A percentile compares a stretch with the other conserved stretches of the same genome.
phyloP scores from a whole-genome alignment of 1,140 invertebrate genomes.

The Whitmania pigra region DNA sequence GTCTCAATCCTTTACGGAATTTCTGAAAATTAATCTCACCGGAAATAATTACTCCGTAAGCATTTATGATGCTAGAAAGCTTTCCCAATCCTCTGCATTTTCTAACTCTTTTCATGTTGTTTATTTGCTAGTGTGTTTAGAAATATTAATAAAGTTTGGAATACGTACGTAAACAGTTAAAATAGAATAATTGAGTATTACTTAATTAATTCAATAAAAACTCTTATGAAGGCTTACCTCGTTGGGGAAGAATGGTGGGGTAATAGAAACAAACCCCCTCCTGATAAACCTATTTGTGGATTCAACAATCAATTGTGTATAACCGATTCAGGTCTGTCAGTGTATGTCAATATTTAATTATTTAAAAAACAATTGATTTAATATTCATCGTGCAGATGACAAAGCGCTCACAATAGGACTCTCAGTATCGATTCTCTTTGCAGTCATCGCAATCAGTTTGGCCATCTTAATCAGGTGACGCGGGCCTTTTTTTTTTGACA shows the following conservation, averaged over 20 bases:
- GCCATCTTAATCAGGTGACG: too few species aligned
- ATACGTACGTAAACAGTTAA: too few species aligned
- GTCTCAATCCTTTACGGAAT: neutral
- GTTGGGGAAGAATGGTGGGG: conserved; percentile 24
- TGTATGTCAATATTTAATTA: neutral
- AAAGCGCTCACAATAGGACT: neutral
- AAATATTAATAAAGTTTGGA: too few species aligned
- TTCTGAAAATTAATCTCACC: neutral
- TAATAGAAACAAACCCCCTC: conserved; percentile 26
- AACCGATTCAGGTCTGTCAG: conserved; percentile 15
- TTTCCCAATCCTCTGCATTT: too few species aligned
- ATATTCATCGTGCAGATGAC: neutral
- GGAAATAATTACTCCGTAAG: too few species aligned
- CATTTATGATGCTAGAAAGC: too few species aligned
- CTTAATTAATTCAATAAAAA: neutral
- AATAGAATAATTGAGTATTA: neutral
- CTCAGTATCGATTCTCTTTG: neutral
- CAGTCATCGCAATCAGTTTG: too few species aligned
- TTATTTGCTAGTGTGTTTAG: too few species aligned
- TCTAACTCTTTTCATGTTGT: too few species aligned
- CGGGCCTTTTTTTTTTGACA: too few species aligned
- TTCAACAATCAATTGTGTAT: conserved; percentile 28
- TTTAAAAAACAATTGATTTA: neutral
- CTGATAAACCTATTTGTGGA: conserved; percentile 29
- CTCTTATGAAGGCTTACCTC: neutral